A percentile compares a stretch with the other conserved stretches of the same genome.
These are phyloP conservation scores for Passer domesticus DNA, from an alignment of 2,113 vertebrate species.

Conservation along the genomic window DNA sequence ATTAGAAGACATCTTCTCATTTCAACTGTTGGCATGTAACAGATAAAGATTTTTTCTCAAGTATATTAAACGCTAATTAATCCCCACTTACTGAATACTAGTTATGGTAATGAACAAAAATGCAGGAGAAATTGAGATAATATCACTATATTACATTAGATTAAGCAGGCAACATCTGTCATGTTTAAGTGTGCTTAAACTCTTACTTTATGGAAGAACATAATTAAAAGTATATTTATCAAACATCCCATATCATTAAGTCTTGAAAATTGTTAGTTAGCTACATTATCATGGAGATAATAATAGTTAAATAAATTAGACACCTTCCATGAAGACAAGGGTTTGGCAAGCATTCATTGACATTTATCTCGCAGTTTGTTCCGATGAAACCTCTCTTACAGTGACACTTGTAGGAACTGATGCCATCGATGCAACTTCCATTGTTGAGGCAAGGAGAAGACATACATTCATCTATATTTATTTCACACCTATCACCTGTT, in stretches of 20 bases:
- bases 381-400: conserved; percentile 76
- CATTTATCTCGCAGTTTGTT: conserved; percentile 76
- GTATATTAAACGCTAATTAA: conserved; percentile 70
- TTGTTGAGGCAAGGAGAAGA: conserved; percentile 78
- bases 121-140: conserved; percentile 69
- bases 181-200: conserved; percentile 50
- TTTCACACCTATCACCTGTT: conserved; percentile 76
- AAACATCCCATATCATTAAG: conserved; percentile 41
- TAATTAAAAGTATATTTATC: conserved; percentile 75
- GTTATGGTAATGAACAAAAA: conserved; percentile 74
- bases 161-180: conserved; percentile 70
- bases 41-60: conserved; percentile 42
- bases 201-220: conserved; percentile 50
- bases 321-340: conserved; percentile 85
- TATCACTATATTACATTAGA: conserved; percentile 66
- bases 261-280: conserved; percentile 49
- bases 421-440: conserved; percentile 74
- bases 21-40: conserved; percentile 23
- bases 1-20: background rate
- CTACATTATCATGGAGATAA: conserved; percentile 18
- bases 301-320: conserved; percentile 60
- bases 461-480: conserved; percentile 76
- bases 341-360: conserved; percentile 79
- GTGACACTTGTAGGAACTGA: conserved; percentile 75
- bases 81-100: conserved; percentile 55